Evolutionary conservation across 2,888 invertebrate species (phyloP), one percentile per base, ranked within the genome.

Genomic region (Aphelenchoides bicaudatus): DNA sequence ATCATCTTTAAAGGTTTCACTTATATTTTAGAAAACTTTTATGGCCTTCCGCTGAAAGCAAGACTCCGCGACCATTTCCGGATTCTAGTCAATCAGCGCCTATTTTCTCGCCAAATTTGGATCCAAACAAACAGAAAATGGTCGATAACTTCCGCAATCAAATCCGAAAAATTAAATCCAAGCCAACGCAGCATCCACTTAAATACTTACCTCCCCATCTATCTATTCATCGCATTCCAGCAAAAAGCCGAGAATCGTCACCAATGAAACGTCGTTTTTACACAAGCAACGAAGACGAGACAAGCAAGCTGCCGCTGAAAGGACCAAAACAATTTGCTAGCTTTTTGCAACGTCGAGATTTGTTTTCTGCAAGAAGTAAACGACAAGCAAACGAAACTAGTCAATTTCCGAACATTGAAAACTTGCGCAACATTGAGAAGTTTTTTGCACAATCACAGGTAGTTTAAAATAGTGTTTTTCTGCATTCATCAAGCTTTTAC

Each of bases 381-480:
- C 34, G 34, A 34, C 16, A 13, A 16, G 16, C 34, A 16, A 34
- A 34, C 34, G 34, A 34, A 16, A 34, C 34, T 13, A 16, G 13
- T 16, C 13, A 34, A 34, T 34, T 34, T 34, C 34, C 34, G 34
- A 34, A 34, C 34, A 34, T 34, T 34, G 13, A 34, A 16, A 34
- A 34, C 16, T 16, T 34, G 13, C 13, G 34, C 13, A 13, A 16
- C 13, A 34, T 34, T 16, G 34, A 34, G 16, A 34, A 34, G 34
- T 34, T 34, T 34, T 34, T 34, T 16, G 34, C 34, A 13, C 43
- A 43, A n/a, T n/a, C n/a, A n/a, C n/a, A n/a, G n/a, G n/a, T n/a
- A n/a, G n/a, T n/a, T n/a, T n/a, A n/a, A n/a, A n/a, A n/a, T n/a
- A n/a, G n/a, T n/a, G n/a, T n/a, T n/a, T n/a, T n/a, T n/a, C n/a